Percentiles rank a stretch among this genome's conserved stretches.
These are phyloP conservation scores for Centropus bengalensis DNA, from an alignment of 2,113 vertebrate genomes.

Conservation along the genomic window DNA sequence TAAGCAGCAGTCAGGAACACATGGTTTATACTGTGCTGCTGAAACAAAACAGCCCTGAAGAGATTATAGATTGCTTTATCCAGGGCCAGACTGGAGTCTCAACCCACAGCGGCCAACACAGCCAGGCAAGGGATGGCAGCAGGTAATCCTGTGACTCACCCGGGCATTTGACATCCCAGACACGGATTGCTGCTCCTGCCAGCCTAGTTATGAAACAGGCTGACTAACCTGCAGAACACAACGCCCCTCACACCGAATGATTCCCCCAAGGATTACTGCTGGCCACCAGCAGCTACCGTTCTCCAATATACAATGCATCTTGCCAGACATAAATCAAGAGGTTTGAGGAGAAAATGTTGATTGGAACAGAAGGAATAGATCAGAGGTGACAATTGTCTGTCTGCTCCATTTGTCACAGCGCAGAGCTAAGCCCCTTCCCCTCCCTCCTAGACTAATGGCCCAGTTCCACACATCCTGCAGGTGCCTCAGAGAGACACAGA, in stretches of 20 bases:
- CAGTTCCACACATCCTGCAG: background rate
- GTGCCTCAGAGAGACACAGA: background rate
- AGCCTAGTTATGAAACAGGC: background rate
- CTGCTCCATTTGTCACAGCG: background rate
- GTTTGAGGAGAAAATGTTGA: background rate
- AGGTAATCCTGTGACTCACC: background rate
- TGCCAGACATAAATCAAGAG: background rate
- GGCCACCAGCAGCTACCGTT: background rate
- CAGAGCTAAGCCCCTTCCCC: background rate
- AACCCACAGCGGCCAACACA: background rate
- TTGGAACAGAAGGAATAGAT: background rate
- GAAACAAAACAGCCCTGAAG: background rate
- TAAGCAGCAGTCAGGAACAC: background rate
- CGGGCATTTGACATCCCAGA: background rate
- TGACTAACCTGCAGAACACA: background rate
- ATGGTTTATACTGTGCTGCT: background rate
- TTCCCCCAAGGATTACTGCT: background rate
- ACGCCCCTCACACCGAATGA: background rate
- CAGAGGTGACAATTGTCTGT: background rate
- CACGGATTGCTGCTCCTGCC: background rate
- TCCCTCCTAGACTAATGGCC: background rate
- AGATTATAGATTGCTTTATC: background rate
- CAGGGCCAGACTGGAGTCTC: background rate
- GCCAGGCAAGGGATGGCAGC: background rate
- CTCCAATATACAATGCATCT: background rate